Evolutionary conservation across 2,797 vertebrate species (phyloP).

Genomic region (Champsocephalus esox): DNA sequence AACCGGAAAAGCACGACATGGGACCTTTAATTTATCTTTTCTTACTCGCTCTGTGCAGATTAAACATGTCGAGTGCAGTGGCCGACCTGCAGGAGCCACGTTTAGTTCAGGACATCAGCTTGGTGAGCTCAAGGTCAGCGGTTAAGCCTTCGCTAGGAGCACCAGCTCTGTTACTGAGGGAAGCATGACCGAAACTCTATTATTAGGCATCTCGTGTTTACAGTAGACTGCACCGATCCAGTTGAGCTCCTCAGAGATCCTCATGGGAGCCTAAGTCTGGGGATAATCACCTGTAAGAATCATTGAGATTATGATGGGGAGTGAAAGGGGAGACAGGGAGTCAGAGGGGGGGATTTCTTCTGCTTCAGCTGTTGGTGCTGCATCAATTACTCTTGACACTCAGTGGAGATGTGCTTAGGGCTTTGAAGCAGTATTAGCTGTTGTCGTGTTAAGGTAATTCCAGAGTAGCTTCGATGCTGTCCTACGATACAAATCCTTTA

Average conservation of each 20-base stretch:
- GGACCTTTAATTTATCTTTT: too few species aligned
- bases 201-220: conserved; percentile 51
- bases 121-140: conserved; percentile 71
- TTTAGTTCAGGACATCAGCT: conserved; percentile 69
- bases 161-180: conserved; percentile 42
- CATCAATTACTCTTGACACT: too few species aligned
- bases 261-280: conserved; percentile 62
- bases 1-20: too few species aligned
- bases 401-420: too few species aligned
- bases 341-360: conserved; percentile 25
- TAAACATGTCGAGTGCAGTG: conserved; percentile 40
- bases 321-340: conserved; percentile 50
- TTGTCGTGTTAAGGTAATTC: conserved; percentile 2
- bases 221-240: conserved; percentile 39
- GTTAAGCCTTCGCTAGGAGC: conserved; percentile 67
- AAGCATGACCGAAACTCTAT: conserved; percentile 62
- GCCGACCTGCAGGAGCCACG: conserved; percentile 39
- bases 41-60: conserved; percentile 46
- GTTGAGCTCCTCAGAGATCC: conserved; percentile 43
- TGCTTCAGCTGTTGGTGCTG: conserved; percentile 37
- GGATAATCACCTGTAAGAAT: conserved; percentile 74
- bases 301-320: conserved; percentile 59
- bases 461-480: neutral
- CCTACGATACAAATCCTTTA: neutral
- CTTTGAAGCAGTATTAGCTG: neutral